Conservation (phyloP, 1,140 invertebrate genomes). For the Drosophila nigrodunni region DNA sequence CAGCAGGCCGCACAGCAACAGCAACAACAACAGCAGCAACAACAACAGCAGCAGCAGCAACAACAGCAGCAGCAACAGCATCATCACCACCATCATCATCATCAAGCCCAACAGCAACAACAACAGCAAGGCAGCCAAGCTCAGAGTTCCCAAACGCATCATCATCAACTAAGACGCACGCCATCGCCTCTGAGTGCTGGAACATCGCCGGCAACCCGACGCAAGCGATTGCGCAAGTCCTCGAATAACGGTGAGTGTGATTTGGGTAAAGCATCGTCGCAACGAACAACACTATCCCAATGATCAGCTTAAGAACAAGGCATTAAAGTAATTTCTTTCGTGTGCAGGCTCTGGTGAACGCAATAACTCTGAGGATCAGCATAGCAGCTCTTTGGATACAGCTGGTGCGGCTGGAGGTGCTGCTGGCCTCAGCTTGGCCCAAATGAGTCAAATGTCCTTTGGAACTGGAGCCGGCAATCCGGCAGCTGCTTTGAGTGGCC, state of each 20-base stretch:
- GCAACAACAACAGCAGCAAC: conserved; percentile 61
- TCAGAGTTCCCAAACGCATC: conserved; percentile 72
- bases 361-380: conserved; percentile 85
- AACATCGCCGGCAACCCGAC: conserved; percentile 82
- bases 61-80: conserved; percentile 75
- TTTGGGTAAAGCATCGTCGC: conserved; percentile 74
- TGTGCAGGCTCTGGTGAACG: conserved; percentile 86
- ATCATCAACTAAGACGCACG: conserved; percentile 79
- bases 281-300: not conserved
- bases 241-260: conserved; percentile 85
- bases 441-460: conserved; percentile 84
- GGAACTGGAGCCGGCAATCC: conserved; percentile 53
- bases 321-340: not conserved
- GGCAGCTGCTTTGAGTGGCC: conserved; percentile 51
- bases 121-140: conserved; percentile 65
- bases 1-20: conserved; percentile 68
- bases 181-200: conserved; percentile 80
- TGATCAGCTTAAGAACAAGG: not conserved
- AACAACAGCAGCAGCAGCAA: conserved; percentile 64
- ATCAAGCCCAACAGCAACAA: conserved; percentile 69
- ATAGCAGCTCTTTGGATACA: conserved; percentile 75
- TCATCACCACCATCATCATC: conserved; percentile 70
- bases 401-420: conserved; percentile 58
- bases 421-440: conserved; percentile 76
- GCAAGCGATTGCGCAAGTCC: conserved; percentile 90